These are phyloP conservation scores for Archilochus colubris DNA, from an alignment of 2,113 vertebrate species.

Conservation along the genomic window DNA sequence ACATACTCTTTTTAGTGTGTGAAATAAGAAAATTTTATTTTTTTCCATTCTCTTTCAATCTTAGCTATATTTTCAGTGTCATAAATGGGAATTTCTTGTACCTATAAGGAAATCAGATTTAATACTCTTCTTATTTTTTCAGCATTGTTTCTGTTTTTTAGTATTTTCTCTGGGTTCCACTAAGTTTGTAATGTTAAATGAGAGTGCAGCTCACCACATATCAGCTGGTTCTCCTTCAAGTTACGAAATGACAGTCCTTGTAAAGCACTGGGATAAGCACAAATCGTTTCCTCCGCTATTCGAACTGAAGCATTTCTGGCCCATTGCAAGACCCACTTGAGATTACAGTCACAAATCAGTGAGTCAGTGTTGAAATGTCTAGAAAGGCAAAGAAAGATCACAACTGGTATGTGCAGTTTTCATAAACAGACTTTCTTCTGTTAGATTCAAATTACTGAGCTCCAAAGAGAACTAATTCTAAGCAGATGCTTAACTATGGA, in stretches of 20 bases:
- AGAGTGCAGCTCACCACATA: slow-evolving; percentile 80
- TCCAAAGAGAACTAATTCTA: not conserved
- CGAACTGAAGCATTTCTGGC: slow-evolving; percentile 78
- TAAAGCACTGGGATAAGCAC: slow-evolving; percentile 82
- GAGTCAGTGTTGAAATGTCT: slow-evolving; percentile 87
- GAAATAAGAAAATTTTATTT: not conserved
- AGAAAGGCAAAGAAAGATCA: slow-evolving; percentile 29
- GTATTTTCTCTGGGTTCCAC: not conserved
- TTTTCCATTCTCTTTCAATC: not conserved
- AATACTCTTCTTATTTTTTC: not conserved
- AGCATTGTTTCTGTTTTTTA: accelerated
- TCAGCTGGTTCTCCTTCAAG: slow-evolving; percentile 83
- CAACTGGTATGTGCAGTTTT: not conserved
- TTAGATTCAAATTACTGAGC: not conserved
- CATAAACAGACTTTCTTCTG: not conserved
- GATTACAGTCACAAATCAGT: slow-evolving; percentile 91
- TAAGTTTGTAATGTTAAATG: not conserved
- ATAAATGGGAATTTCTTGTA: not conserved
- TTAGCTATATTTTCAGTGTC: not conserved
- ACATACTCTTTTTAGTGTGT: not conserved
- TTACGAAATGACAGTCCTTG: slow-evolving; percentile 80
- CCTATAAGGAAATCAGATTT: not conserved
- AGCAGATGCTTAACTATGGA: not conserved
- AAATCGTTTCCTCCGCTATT: slow-evolving; percentile 83
- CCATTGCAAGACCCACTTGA: slow-evolving; percentile 88